Evolutionary conservation across 2,888 invertebrate species (phyloP).

Genomic region (Fabriciana adippe): DNA sequence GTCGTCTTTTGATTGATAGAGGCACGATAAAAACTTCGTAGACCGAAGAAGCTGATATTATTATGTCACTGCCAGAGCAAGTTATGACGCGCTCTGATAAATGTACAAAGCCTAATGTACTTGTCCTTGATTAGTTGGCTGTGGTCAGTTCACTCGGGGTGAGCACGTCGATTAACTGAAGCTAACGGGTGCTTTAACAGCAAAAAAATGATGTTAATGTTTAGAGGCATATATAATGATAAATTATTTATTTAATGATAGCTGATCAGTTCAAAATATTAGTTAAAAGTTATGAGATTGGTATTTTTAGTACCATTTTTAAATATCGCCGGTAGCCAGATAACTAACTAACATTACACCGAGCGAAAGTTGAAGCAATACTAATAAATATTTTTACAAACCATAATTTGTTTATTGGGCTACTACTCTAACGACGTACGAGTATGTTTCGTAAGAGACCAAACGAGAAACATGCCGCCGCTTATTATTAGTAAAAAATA

Average conservation of each 20-base stretch:
- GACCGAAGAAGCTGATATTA: constrained; percentile 60
- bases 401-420: constrained; percentile 23
- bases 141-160: constrained; percentile 45
- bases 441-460: constrained; percentile 13
- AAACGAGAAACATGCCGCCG: constrained; percentile 23
- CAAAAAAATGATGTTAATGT: neutral
- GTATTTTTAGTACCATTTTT: no score
- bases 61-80: constrained; percentile 69
- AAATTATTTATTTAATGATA: neutral
- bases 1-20: constrained; percentile 73
- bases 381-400: constrained; percentile 23
- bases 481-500: constrained; percentile 33
- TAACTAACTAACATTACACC: neutral
- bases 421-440: constrained; percentile 13
- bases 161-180: neutral
- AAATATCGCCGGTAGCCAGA: no score
- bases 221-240: neutral
- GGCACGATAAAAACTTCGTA: constrained; percentile 64
- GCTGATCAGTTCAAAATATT: neutral
- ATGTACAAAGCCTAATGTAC: constrained; percentile 61
- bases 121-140: constrained; percentile 60
- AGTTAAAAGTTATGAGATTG: no score
- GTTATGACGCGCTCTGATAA: constrained; percentile 63
- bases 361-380: constrained; percentile 3
- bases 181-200: neutral